Percentiles rank a stretch among this genome's conserved stretches.
Evolutionary conservation across 2,888 invertebrate species (phyloP).

Genomic region (Protophormia terraenovae): DNA sequence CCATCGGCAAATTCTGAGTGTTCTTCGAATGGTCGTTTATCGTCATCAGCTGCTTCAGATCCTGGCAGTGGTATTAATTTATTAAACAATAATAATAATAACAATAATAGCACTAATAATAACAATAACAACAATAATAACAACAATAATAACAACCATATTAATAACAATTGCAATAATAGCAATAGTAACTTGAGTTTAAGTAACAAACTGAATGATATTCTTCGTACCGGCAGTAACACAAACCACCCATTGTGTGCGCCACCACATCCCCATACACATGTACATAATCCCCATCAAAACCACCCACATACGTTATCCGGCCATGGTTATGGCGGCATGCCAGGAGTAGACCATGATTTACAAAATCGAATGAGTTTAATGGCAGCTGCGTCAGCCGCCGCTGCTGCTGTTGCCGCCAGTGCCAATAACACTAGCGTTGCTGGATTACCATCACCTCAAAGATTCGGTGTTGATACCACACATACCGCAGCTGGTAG

Average conservation of each 20-base stretch:
- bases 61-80: constrained; percentile 82
- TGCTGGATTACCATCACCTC: constrained; percentile 76
- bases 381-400: constrained; percentile 83
- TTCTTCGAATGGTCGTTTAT: constrained; percentile 90
- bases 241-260: constrained; percentile 50
- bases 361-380: constrained; percentile 86
- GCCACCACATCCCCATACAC: constrained; percentile 16
- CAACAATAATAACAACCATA: constrained; percentile 81
- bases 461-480: constrained; percentile 79
- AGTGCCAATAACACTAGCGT: constrained; percentile 62
- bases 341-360: constrained; percentile 80
- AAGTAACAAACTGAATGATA: constrained; percentile 83
- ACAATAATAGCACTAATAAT: constrained; percentile 85
- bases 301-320: constrained; percentile 26
- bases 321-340: constrained; percentile 83
- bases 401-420: constrained; percentile 76
- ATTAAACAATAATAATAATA: constrained; percentile 84
- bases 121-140: too few species aligned
- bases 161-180: constrained; percentile 82
- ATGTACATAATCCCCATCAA: constrained; percentile 34
- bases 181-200: constrained; percentile 83
- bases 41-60: constrained; percentile 91
- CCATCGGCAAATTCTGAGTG: constrained; percentile 94
- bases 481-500: constrained; percentile 81
- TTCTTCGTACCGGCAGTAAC: constrained; percentile 71